phyloP scores from a whole-genome alignment of 1,140 invertebrate species.

The Acromyrmex echinatior region DNA sequence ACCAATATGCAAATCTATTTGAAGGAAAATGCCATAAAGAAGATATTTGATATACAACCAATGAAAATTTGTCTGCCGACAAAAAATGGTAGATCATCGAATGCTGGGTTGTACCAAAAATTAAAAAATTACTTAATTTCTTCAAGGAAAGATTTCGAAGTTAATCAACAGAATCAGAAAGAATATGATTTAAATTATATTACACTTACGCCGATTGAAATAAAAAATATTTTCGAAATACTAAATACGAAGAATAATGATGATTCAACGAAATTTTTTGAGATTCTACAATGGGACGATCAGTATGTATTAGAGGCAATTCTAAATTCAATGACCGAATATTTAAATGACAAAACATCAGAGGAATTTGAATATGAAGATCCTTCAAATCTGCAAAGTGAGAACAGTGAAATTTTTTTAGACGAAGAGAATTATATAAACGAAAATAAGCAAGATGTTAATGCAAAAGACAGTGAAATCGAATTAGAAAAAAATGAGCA shows the following conservation, averaged over 20 bases:
- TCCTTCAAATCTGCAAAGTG: neutral
- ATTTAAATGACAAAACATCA: conserved; percentile 9
- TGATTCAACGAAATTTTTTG: neutral
- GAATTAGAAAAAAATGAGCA: neutral
- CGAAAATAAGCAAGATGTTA: neutral
- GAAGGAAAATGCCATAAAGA: neutral
- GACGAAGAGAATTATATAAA: conserved; percentile 1
- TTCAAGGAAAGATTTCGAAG: neutral
- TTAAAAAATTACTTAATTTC: neutral
- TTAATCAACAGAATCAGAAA: neutral
- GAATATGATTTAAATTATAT: neutral
- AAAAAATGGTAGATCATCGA: neutral
- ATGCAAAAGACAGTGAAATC: neutral
- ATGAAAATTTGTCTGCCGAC: neutral
- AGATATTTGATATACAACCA: neutral
- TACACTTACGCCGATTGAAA: neutral
- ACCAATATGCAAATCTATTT: neutral
- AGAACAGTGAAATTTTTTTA: neutral
- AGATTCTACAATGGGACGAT: neutral
- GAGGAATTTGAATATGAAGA: conserved; percentile 37
- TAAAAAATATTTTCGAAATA: neutral
- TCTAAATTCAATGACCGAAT: neutral
- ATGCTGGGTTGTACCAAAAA: neutral
- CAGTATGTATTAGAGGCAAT: neutral
- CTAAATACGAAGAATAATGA: neutral